phyloP scores from a whole-genome alignment of 2,797 vertebrate genomes.

The Catostomus latipinnis region DNA sequence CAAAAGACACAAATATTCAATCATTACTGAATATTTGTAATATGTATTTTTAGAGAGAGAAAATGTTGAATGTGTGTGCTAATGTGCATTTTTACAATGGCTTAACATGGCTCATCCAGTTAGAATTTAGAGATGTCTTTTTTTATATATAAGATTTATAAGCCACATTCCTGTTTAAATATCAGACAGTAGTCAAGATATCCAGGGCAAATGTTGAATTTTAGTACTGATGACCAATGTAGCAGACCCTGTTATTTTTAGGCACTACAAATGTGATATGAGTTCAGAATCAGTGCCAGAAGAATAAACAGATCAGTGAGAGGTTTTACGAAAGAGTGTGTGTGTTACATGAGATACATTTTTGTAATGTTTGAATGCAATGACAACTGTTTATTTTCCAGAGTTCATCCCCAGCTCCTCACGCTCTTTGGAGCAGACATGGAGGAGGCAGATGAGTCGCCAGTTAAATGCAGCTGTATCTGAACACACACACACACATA shows the following conservation, averaged over 20 bases:
- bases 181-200: slow-evolving; percentile 7
- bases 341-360: slow-evolving; percentile 23
- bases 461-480: slow-evolving; percentile 85
- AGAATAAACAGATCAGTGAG: slow-evolving; percentile 33
- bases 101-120: too few species aligned
- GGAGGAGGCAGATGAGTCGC: slow-evolving; percentile 80
- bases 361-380: slow-evolving; percentile 41
- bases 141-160: too few species aligned
- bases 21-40: too few species aligned
- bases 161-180: too few species aligned
- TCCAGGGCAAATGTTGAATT: not conserved
- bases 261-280: slow-evolving; percentile 12
- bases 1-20: not conserved
- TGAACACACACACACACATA: slow-evolving; percentile 65
- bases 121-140: too few species aligned
- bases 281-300: slow-evolving; percentile 12
- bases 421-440: slow-evolving; percentile 85
- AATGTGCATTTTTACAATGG: too few species aligned
- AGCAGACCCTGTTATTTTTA: slow-evolving; percentile 10
- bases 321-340: slow-evolving; percentile 1
- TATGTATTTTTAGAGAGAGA: too few species aligned
- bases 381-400: slow-evolving; percentile 65
- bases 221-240: not conserved
- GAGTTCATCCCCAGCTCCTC: slow-evolving; percentile 88
- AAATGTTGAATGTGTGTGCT: too few species aligned